Percentiles rank a stretch among this genome's conserved stretches.
Evolutionary conservation across 2,888 invertebrate species (phyloP).

Genomic region (Antheraea assamensis): DNA sequence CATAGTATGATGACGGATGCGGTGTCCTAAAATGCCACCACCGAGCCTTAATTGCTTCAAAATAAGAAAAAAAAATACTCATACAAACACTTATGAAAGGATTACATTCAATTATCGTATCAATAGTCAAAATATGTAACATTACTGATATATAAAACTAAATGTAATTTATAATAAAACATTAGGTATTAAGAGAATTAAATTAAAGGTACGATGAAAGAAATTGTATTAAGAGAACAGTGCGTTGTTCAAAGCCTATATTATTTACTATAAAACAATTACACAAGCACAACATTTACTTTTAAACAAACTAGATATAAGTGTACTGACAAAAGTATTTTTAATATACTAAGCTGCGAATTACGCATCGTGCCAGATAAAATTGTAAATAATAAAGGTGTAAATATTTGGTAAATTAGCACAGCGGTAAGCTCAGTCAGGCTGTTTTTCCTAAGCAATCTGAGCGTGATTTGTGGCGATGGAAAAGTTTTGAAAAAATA

Average conservation of each 20-base stretch:
- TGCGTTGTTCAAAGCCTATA: constrained; percentile 10
- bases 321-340: background rate
- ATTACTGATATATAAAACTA: background rate
- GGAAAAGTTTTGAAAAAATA: constrained; percentile 23
- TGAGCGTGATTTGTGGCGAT: constrained; percentile 47
- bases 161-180: constrained; percentile 3
- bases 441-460: constrained; percentile 48
- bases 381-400: no score
- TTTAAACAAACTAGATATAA: background rate
- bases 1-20: no score
- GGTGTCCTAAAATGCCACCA: no score
- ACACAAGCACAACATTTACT: constrained; percentile 12
- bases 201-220: background rate
- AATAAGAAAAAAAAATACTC: background rate
- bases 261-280: background rate
- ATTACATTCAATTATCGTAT: background rate
- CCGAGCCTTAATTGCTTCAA: no score
- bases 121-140: background rate
- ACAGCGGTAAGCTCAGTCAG: constrained; percentile 56
- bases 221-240: background rate
- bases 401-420: constrained; percentile 14
- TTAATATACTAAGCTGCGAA: background rate
- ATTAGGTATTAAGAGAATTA: background rate
- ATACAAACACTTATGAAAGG: background rate
- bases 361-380: constrained; percentile 4